Evolutionary conservation across 2,113 vertebrate genomes (phyloP).

Genomic region (Lathamus discolor): DNA sequence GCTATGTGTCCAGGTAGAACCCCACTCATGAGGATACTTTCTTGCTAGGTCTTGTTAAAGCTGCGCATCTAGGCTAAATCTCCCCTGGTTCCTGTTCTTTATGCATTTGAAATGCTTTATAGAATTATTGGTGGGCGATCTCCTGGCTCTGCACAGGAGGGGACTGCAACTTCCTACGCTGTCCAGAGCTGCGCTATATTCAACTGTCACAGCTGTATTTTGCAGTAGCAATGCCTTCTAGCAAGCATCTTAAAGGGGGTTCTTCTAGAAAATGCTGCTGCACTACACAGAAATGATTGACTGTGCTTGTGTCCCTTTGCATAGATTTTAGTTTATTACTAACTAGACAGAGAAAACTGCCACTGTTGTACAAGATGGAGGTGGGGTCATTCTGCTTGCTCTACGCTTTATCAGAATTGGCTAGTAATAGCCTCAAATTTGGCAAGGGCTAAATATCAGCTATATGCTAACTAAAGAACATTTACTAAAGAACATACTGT

Average conservation of each 20-base stretch:
- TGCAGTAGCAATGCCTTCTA: neutral
- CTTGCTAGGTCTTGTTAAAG: neutral
- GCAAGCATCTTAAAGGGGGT: neutral
- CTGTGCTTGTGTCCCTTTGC: neutral
- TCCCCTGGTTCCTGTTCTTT: neutral
- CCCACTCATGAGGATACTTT: rapidly evolving
- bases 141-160: neutral
- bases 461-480: neutral
- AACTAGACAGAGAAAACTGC: neutral
- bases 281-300: neutral
- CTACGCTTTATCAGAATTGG: neutral
- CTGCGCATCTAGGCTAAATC: neutral
- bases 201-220: neutral
- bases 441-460: neutral
- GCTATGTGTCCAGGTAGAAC: neutral
- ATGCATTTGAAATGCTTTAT: neutral
- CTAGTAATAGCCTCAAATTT: too few relatives aligned
- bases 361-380: neutral
- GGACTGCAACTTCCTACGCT: neutral
- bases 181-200: neutral
- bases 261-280: neutral
- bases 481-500: neutral
- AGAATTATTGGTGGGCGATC: too few relatives aligned
- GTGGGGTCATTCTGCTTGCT: too few relatives aligned
- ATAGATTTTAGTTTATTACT: neutral